Conservation (phyloP, 2,888 invertebrate genomes). For the Stenodema calcarata region DNA sequence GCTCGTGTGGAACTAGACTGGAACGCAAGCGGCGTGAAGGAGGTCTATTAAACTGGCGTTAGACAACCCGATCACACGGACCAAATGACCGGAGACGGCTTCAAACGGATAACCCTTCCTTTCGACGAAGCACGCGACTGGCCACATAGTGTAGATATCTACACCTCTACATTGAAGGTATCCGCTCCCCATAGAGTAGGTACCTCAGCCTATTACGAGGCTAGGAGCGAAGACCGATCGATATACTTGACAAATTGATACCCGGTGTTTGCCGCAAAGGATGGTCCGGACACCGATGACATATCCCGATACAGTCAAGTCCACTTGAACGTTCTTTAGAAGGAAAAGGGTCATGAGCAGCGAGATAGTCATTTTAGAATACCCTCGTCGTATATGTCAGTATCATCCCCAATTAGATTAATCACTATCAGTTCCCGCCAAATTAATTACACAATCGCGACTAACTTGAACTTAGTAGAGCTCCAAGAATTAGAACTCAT, state of each 20-base stretch:
- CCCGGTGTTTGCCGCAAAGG: background rate
- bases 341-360: background rate
- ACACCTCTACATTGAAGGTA: background rate
- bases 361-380: too few relatives aligned
- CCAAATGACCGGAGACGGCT: background rate
- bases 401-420: too few relatives aligned
- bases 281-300: background rate
- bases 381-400: too few relatives aligned
- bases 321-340: background rate
- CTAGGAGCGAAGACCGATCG: background rate
- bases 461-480: too few relatives aligned
- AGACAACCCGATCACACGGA: background rate
- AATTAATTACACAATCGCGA: too few relatives aligned
- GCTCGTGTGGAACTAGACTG: background rate
- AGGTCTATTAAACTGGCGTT: background rate
- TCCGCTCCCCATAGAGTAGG: background rate
- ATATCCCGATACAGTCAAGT: background rate
- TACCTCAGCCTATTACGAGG: background rate
- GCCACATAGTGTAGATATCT: background rate
- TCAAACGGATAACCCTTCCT: background rate
- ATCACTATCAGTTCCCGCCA: too few relatives aligned
- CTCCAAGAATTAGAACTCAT: too few relatives aligned
- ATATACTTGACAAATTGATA: background rate
- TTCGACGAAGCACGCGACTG: background rate
- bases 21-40: background rate